phyloP scores from a whole-genome alignment of 2,113 vertebrate genomes.

The Nannobrachium achirus region DNA sequence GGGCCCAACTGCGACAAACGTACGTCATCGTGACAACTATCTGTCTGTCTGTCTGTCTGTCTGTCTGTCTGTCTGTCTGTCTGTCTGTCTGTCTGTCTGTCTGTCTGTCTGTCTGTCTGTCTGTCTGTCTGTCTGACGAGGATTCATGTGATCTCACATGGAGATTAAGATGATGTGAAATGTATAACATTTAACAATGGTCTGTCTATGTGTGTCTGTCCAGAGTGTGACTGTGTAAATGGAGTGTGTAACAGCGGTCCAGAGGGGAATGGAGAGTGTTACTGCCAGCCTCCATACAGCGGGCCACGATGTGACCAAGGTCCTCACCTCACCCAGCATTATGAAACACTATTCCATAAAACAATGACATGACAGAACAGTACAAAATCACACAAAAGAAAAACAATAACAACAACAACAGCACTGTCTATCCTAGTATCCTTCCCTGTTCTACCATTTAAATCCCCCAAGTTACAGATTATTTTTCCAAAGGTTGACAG shows the following conservation, averaged over 20 bases:
- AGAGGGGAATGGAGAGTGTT: slow-evolving; percentile 85
- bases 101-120: neutral
- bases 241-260: slow-evolving; percentile 84
- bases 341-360: neutral
- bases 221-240: slow-evolving; percentile 87
- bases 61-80: neutral
- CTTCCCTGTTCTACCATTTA: too few relatives aligned
- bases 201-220: slow-evolving; percentile 14
- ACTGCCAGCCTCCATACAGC: slow-evolving; percentile 88
- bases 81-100: neutral
- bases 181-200: too few relatives aligned
- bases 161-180: too few relatives aligned
- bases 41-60: neutral
- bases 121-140: neutral
- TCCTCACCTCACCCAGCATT: slow-evolving; percentile 46
- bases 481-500: too few relatives aligned
- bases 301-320: slow-evolving; percentile 88
- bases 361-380: too few relatives aligned
- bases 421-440: too few relatives aligned
- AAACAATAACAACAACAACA: too few relatives aligned
- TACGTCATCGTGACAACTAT: slow-evolving; percentile 51
- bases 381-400: too few relatives aligned
- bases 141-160: too few relatives aligned
- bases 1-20: slow-evolving; percentile 87
- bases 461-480: too few relatives aligned